Base-by-base conservation (phyloP, 2,888 invertebrate genomes). In the Venusia cambrica region DNA sequence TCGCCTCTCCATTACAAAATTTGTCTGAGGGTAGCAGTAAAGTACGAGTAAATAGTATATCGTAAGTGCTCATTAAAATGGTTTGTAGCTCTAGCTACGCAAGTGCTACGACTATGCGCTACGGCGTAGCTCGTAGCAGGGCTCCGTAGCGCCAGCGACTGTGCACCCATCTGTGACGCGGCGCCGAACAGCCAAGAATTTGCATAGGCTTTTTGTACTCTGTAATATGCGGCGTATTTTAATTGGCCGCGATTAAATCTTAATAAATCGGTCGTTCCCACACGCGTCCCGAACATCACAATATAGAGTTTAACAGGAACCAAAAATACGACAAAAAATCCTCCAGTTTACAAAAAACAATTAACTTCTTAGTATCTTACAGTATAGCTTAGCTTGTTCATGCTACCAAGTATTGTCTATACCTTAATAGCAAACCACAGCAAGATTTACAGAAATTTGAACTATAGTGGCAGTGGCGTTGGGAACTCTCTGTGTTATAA, bases 201-300 rank as follows among this genome's bases (percentile, higher is more conserved):
- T 69, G 69, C 74, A 74, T 79, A 76, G 64, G 56, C 56, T 73
- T 73, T 73, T 75, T 75, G 72, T 71, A 58, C 66, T 67, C 62
- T 44, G 64, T 73, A 75, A 76, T 76, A 75, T 69, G 69, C 65
- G 65, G 63, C 70, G 74, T 78, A 74, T 81, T 83, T 80, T 81
- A 81, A 81, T 84, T 81, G 76, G 71, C 51, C 51, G 56, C 70
- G 80, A 84, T 85, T 83, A 83, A 84, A 83, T 83, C 77, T 80
- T 80, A 80, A 84, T 83, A 79, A 79, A 79, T 79, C 76, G 80
- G 71, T 52, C 70, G 63, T 81, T 80, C 73, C 75, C 73, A 75
- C 77, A 75, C 71, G 76, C 75, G 74, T 35, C 31, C 26, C 18
- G 14, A 14, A 30, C 18, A 35, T 15, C 25, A 39, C 34, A 22